Evolutionary conservation across 2,888 invertebrate species (phyloP).

Genomic region (Scaptomyza polygonia): DNA sequence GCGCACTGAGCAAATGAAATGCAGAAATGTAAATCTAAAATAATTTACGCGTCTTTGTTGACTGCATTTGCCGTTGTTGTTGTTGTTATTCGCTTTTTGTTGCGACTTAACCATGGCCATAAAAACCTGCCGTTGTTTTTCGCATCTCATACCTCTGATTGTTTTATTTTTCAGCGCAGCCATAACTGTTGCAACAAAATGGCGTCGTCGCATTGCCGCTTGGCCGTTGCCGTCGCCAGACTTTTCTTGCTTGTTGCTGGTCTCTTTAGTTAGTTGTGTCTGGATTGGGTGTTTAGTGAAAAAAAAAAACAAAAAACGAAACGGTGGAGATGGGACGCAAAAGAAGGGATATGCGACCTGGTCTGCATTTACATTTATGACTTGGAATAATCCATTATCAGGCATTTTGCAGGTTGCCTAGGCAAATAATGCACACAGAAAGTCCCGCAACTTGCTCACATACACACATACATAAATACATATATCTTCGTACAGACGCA

Average conservation of each 20-base stretch:
- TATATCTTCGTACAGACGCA: not conserved
- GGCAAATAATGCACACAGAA: conserved; percentile 66
- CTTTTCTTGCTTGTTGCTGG: conserved; percentile 28
- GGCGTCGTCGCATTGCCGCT: conserved; percentile 62
- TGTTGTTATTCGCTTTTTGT: conserved; percentile 21
- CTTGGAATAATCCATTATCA: conserved; percentile 79
- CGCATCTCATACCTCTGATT: conserved; percentile 38
- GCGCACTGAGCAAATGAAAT: conserved; percentile 72
- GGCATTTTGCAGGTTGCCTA: conserved; percentile 78
- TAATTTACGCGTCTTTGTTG: conserved; percentile 82
- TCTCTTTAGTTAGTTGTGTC: conserved; percentile 33
- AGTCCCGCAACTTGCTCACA: conserved; percentile 8
- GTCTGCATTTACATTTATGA: conserved; percentile 77
- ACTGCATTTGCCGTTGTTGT: conserved; percentile 63
- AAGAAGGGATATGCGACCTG: conserved; percentile 41
- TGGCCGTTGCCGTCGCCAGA: conserved; percentile 32
- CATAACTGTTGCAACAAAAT: conserved; percentile 71
- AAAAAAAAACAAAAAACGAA: not conserved
- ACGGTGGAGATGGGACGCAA: not conserved
- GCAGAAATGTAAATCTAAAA: conserved; percentile 82
- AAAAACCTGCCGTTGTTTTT: conserved; percentile 52
- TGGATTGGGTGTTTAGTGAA: conserved; percentile 32
- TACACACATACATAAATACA: not conserved
- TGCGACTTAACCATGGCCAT: conserved; percentile 45
- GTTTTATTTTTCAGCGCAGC: conserved; percentile 35